Evolutionary conservation across 2,888 invertebrate genomes (phyloP).

Genomic region (Phrixothrix hirtus): DNA sequence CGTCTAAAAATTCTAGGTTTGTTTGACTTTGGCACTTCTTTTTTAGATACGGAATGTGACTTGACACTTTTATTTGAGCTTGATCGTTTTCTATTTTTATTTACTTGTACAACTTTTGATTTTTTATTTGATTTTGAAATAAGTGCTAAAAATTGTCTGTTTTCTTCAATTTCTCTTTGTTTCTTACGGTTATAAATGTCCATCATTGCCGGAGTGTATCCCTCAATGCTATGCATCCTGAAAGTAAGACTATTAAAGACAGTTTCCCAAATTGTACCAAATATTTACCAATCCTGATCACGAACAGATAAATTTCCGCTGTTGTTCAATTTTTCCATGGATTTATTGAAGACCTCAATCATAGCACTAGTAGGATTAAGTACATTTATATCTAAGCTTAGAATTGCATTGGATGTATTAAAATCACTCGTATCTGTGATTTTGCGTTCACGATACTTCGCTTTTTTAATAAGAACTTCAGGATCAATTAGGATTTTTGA

Average conservation of each 20-base stretch:
- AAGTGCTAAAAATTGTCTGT: slow-evolving; percentile 38
- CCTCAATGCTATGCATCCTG: no score
- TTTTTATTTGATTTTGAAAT: slow-evolving; percentile 1
- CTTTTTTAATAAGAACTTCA: slow-evolving; percentile 64
- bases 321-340: slow-evolving; percentile 58
- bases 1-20: no score
- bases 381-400: slow-evolving; percentile 57
- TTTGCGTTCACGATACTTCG: slow-evolving; percentile 52
- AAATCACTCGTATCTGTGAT: slow-evolving; percentile 55
- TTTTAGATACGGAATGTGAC: no score
- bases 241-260: no score
- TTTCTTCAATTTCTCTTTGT: slow-evolving; percentile 51
- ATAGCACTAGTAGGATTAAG: slow-evolving; percentile 73
- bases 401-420: slow-evolving; percentile 44
- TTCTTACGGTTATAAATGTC: slow-evolving; percentile 58
- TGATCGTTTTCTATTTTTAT: no score
- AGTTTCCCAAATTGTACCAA: no score
- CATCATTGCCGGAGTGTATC: slow-evolving; percentile 64
- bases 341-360: slow-evolving; percentile 67
- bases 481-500: slow-evolving; percentile 67
- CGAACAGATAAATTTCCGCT: slow-evolving; percentile 41
- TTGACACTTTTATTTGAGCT: no score
- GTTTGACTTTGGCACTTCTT: no score
- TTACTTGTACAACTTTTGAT: no score
- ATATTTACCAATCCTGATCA: slow-evolving; percentile 45